Evolutionary conservation across 2,888 invertebrate genomes (phyloP), one percentile per base, ranked within the genome.

Genomic region (Caenorhabditis sp.): DNA sequence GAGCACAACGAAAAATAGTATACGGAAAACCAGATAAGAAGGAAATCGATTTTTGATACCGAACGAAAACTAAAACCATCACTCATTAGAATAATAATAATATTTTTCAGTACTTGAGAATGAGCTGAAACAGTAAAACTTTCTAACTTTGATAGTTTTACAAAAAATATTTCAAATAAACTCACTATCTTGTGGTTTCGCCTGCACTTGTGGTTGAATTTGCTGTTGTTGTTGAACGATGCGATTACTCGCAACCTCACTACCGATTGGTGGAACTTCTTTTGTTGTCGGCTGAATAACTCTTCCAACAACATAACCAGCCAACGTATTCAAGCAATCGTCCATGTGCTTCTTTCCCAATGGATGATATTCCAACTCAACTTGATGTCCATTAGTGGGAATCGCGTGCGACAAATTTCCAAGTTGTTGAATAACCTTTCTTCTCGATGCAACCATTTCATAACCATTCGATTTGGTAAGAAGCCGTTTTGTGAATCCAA

Each of bases 371-470:
- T 84, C 82, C 38, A 84, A 65, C 38, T 84, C 84, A 7, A 70
- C 71, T 59, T 82, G 82, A 49, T 77, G 74, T 58, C 77, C 79
- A 23, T 80, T 75, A 21, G 78, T 77, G 25, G 85, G 85, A 69
- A 85, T 83, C 20, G 82, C 81, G 67, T 83, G 85, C 20, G 70
- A 71, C 1, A 85, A 72, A 49, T 78, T 80, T 25, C 75, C 73
- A 59, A 84, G 72, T 65, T 85, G 85, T 52, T 83, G 83, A 25
- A 82, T 71, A 21, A 85, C 82, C 67, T 84, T 85, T 56, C 77
- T 76, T 2, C 84, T 66, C 49, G 82, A 83, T 10, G 80, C 81
- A 17, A 85, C 69, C 53, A 84, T 53, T 56, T 85, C 84, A 57
- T 82, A 60, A 7, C 80, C 81, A 27, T 80, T 84, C 10, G 81